Conservation (phyloP, 1,140 invertebrate genomes). For the Danaus plexippus region DNA sequence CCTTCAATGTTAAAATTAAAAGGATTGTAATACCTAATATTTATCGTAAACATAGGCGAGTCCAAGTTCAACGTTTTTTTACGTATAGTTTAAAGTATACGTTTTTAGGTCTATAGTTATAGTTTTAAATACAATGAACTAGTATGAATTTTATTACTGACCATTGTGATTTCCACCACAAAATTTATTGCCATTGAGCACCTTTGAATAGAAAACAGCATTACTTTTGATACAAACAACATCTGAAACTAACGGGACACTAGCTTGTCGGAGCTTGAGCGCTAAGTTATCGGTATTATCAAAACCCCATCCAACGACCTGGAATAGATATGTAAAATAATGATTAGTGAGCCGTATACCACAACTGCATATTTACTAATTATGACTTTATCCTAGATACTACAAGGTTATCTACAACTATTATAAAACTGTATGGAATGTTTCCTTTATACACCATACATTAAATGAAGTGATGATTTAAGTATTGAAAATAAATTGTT, state of each 20-base stretch:
- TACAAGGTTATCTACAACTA: not conserved
- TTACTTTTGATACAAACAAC: slow-evolving; percentile 36
- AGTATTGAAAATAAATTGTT: too few species aligned
- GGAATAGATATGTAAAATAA: slow-evolving; percentile 6
- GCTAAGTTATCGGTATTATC: slow-evolving; percentile 30
- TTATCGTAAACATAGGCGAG: too few species aligned
- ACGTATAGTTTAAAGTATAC: too few species aligned
- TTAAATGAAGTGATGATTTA: too few species aligned
- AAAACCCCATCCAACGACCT: slow-evolving; percentile 54
- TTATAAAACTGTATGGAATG: too few species aligned
- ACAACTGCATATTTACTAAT: not conserved
- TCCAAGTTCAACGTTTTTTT: too few species aligned
- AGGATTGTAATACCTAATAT: too few species aligned
- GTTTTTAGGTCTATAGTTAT: too few species aligned
- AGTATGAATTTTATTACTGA: slow-evolving; percentile 11
- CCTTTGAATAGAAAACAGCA: slow-evolving; percentile 34
- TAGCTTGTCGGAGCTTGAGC: slow-evolving; percentile 28
- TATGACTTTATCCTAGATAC: too few species aligned
- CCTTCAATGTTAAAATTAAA: too few species aligned
- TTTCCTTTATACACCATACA: too few species aligned
- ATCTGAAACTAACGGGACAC: slow-evolving; percentile 36
- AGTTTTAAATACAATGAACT: too few species aligned
- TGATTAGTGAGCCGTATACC: not conserved
- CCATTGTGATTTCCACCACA: slow-evolving; percentile 46
- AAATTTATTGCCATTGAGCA: slow-evolving; percentile 36